Percentiles rank a stretch among this genome's conserved stretches.
phyloP scores from a whole-genome alignment of 2,113 vertebrate species.

The Hippocampus comes region DNA sequence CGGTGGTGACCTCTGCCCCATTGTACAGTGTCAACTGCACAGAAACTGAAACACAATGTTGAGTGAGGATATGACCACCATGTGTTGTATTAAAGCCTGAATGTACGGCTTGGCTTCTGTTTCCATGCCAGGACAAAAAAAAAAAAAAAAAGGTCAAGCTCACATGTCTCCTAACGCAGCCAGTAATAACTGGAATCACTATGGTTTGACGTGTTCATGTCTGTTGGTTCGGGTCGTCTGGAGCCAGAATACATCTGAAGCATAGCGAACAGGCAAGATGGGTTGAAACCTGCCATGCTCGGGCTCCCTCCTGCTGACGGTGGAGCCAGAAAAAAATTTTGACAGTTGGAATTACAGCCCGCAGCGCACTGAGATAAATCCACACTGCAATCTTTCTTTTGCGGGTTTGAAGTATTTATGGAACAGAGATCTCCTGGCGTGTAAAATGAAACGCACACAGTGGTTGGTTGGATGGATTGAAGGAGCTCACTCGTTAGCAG shows the following conservation, averaged over 20 bases:
- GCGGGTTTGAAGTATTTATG: constrained; percentile 1
- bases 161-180: background rate
- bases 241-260: constrained; percentile 37
- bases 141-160: background rate
- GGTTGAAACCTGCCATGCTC: constrained; percentile 3
- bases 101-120: no score
- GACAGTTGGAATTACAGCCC: background rate
- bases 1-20: no score
- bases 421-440: background rate
- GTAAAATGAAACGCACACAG: constrained; percentile 1
- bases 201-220: constrained; percentile 8
- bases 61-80: no score
- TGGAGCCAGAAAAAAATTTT: background rate
- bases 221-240: constrained; percentile 7
- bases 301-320: background rate
- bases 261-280: constrained; percentile 22
- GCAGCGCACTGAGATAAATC: background rate
- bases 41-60: no score
- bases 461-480: background rate
- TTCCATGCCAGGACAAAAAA: background rate
- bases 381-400: background rate
- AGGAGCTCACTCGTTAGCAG: background rate
- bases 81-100: no score
- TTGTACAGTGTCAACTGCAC: no score
- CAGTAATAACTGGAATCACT: constrained; percentile 37